These are phyloP conservation scores for Elephas maximus DNA, from an alignment of 2,113 vertebrate genomes.

Conservation along the genomic window DNA sequence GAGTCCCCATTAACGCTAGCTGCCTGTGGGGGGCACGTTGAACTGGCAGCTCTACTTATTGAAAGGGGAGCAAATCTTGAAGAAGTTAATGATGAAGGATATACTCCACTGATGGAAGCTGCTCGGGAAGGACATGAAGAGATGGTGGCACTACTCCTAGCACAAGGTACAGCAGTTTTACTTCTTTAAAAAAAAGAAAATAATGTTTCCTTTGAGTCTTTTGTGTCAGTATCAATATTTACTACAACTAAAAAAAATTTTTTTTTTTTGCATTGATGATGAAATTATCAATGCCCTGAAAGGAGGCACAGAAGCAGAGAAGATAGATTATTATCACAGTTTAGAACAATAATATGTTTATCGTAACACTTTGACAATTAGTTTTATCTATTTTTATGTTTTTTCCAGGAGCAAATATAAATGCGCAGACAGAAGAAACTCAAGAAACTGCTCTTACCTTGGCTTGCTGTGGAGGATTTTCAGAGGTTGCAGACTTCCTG, in stretches of 20 bases:
- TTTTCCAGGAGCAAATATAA: constrained; percentile 97
- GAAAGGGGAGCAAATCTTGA: constrained; percentile 99
- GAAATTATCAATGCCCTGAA: constrained; percentile 19
- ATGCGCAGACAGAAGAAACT: constrained; percentile 99
- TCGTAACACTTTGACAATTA: constrained; percentile 21
- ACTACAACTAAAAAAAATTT: neutral
- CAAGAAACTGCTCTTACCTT: constrained; percentile 98
- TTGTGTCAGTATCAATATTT: constrained; percentile 37
- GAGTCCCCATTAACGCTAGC: constrained; percentile 98
- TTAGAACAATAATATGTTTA: constrained; percentile 19
- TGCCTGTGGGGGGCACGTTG: constrained; percentile 98
- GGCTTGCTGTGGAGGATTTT: constrained; percentile 98
- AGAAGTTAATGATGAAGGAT: constrained; percentile 99
- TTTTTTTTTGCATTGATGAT: constrained; percentile 36
- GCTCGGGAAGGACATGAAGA: constrained; percentile 99
- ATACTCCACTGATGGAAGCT: constrained; percentile 99
- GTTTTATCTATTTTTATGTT: constrained; percentile 65
- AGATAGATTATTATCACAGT: constrained; percentile 43
- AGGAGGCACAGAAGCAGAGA: constrained; percentile 29
- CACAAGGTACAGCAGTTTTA: constrained; percentile 93
- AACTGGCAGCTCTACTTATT: constrained; percentile 97
- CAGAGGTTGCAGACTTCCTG: constrained; percentile 99
- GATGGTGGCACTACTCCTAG: constrained; percentile 98
- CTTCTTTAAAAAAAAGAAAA: constrained; percentile 24
- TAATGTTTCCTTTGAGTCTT: neutral